phyloP scores from a whole-genome alignment of 2,797 vertebrate species.

The Babyrousa celebensis region DNA sequence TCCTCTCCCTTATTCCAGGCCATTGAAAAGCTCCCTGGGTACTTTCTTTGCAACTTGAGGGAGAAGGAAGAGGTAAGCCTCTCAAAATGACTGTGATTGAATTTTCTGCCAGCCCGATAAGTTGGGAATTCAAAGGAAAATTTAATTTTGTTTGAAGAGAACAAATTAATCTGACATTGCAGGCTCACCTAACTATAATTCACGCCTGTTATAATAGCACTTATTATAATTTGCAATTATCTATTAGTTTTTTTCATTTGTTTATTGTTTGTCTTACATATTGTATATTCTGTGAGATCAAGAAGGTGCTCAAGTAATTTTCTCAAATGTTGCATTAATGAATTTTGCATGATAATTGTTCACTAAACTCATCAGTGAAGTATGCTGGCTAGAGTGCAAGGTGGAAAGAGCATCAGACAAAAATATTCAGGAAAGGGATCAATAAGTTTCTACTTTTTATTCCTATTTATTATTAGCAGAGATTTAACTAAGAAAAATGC shows the following conservation, averaged over 20 bases:
- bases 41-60: background rate
- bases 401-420: background rate
- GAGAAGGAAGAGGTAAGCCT: background rate
- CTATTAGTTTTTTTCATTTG: background rate
- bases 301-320: background rate
- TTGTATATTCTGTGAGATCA: background rate
- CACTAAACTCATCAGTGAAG: background rate
- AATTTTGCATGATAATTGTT: constrained; percentile 4
- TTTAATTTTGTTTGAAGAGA: constrained; percentile 18
- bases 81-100: background rate
- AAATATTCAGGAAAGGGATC: background rate
- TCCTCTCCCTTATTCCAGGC: background rate
- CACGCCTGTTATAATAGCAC: background rate
- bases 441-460: background rate
- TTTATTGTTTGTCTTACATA: background rate
- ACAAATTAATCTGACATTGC: background rate
- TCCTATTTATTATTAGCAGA: background rate
- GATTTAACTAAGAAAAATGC: constrained; percentile 18
- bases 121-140: background rate
- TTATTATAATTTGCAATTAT: background rate
- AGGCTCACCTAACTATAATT: background rate
- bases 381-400: background rate
- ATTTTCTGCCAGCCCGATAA: background rate
- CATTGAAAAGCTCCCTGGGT: background rate
- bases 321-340: constrained; percentile 22